Conservation (phyloP, 2,113 vertebrate genomes). For the Platycercus adscitus region DNA sequence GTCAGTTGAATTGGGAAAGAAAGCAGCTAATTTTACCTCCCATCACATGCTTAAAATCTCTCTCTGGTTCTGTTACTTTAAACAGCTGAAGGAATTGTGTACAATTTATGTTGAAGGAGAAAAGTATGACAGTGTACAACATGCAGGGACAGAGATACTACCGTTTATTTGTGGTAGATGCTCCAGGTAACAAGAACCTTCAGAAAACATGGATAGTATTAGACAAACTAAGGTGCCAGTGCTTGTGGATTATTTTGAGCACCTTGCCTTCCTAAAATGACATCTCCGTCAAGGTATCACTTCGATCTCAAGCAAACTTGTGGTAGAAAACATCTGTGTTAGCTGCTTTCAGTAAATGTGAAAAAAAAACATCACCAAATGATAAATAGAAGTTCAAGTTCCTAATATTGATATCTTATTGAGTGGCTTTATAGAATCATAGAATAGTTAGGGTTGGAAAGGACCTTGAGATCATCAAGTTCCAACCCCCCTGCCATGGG, state of each 20-base stretch:
- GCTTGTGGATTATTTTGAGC: background rate
- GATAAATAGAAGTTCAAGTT: background rate
- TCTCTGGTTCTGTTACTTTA: background rate
- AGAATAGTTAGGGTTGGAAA: background rate
- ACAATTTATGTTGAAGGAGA: background rate
- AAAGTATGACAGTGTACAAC: background rate
- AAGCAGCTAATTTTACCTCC: background rate
- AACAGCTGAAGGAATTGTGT: background rate
- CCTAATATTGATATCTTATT: background rate
- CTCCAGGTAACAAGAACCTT: background rate
- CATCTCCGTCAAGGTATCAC: background rate
- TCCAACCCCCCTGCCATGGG: background rate
- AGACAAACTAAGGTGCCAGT: background rate
- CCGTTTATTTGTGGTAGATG: background rate
- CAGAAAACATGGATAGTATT: background rate
- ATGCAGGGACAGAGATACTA: background rate
- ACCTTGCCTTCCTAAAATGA: background rate
- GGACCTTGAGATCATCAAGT: background rate
- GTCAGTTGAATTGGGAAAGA: background rate
- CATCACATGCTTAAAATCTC: background rate
- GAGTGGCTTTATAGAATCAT: background rate
- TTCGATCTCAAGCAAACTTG: background rate
- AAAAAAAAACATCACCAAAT: background rate
- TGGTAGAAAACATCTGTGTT: background rate
- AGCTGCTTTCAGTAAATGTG: background rate